Conservation (phyloP, 1,140 invertebrate genomes). For the Ericerus pela region DNA sequence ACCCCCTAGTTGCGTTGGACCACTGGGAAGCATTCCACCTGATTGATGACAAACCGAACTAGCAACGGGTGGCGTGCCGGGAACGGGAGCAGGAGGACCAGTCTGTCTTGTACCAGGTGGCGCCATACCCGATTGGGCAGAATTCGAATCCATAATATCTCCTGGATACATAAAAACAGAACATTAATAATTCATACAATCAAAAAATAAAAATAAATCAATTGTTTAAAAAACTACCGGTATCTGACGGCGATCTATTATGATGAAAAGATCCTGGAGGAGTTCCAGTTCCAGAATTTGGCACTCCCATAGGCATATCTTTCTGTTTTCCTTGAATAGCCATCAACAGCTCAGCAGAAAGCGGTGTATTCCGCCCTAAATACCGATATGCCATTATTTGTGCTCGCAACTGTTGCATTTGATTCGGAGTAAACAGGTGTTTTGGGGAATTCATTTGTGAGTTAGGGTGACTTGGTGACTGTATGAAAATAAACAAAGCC, state of each 20-base stretch:
- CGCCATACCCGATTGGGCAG: no score
- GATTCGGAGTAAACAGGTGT: slow-evolving; percentile 43
- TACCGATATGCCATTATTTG: slow-evolving; percentile 92
- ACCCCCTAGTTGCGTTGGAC: no score
- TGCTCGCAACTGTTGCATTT: slow-evolving; percentile 71
- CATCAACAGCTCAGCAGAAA: slow-evolving; percentile 59
- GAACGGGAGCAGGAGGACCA: no score
- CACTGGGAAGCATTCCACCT: no score
- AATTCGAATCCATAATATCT: no score
- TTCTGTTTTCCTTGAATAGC: slow-evolving; percentile 45
- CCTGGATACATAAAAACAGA: no score
- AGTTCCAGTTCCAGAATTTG: neutral
- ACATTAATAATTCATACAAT: no score
- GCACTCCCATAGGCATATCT: neutral
- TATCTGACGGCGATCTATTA: neutral
- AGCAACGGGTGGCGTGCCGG: no score
- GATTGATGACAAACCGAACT: no score
- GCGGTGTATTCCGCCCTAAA: slow-evolving; percentile 75
- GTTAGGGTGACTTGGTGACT: slow-evolving; percentile 30
- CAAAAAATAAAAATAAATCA: no score
- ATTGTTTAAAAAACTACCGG: no score
- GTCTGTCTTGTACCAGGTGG: no score
- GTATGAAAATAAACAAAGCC: slow-evolving; percentile 33
- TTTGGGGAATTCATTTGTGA: slow-evolving; percentile 11
- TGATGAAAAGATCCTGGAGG: neutral